phyloP scores from a whole-genome alignment of 2,113 vertebrate species.

The Erythrocercus mccallii region DNA sequence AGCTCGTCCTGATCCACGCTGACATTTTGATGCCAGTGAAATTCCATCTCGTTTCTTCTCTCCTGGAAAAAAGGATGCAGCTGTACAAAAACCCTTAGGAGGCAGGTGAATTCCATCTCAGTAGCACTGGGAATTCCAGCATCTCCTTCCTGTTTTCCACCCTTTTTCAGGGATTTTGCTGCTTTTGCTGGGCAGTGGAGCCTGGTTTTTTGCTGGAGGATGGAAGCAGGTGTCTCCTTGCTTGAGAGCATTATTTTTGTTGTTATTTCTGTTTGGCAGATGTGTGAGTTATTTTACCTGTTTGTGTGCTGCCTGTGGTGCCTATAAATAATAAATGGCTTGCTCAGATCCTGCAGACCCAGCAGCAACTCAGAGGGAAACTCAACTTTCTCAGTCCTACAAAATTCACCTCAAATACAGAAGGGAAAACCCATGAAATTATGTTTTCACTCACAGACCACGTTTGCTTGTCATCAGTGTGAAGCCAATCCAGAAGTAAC shows the following conservation, averaged over 20 bases:
- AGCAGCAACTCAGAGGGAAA: neutral
- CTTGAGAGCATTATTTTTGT: fast-evolving
- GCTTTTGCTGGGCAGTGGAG: fast-evolving
- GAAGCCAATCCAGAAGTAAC: neutral
- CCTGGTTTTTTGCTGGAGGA: neutral
- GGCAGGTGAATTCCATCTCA: neutral
- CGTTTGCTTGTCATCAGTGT: neutral
- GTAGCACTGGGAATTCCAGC: neutral
- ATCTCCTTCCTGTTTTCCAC: neutral
- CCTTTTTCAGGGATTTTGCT: fast-evolving
- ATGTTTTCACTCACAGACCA: fast-evolving
- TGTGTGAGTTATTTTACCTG: neutral
- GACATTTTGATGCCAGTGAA: neutral
- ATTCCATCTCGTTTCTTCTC: fast-evolving
- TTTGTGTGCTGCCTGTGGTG: neutral
- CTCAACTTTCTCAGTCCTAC: neutral
- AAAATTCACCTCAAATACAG: neutral
- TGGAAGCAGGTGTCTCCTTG: neutral
- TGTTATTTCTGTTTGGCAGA: neutral
- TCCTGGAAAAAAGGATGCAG: neutral
- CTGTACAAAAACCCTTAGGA: neutral
- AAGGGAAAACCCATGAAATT: neutral
- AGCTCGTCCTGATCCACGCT: neutral
- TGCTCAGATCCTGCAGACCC: neutral
- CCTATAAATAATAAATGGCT: neutral